Evolutionary conservation across 2,797 vertebrate genomes (phyloP).

Genomic region (Myotis myotis): DNA sequence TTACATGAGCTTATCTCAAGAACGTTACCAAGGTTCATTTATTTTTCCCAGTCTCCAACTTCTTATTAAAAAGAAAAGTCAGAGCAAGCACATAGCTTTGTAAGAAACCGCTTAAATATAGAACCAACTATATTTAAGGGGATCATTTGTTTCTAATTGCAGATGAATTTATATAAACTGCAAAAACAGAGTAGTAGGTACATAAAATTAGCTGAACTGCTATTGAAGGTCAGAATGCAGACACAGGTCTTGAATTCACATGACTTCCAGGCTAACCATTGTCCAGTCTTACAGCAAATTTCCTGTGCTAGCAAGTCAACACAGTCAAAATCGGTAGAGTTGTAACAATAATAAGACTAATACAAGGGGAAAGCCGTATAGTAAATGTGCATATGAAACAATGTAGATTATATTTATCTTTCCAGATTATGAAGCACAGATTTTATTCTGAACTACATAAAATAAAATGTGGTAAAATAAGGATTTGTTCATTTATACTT

Average conservation of each 20-base stretch:
- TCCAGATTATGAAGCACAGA: background rate
- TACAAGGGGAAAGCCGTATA: background rate
- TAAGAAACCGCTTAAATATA: slow-evolving; percentile 3
- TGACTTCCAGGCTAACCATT: background rate
- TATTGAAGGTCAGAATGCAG: background rate
- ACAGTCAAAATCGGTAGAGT: background rate
- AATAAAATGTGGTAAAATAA: background rate
- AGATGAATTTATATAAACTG: background rate
- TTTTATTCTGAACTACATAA: slow-evolving; percentile 9
- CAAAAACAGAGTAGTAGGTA: background rate
- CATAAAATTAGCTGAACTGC: background rate
- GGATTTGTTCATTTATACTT: background rate
- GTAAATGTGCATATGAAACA: background rate
- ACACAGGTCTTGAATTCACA: background rate
- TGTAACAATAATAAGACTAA: background rate
- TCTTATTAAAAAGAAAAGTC: background rate
- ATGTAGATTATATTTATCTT: background rate
- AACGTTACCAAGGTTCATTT: slow-evolving; percentile 22
- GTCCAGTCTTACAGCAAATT: background rate
- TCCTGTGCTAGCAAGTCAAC: background rate
- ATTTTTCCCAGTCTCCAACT: background rate
- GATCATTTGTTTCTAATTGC: background rate
- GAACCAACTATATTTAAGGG: background rate
- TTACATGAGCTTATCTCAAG: slow-evolving; percentile 54
- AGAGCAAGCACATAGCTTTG: background rate